These are phyloP conservation scores for Erebia palarica DNA, from an alignment of 2,888 invertebrate species.

Conservation along the genomic window DNA sequence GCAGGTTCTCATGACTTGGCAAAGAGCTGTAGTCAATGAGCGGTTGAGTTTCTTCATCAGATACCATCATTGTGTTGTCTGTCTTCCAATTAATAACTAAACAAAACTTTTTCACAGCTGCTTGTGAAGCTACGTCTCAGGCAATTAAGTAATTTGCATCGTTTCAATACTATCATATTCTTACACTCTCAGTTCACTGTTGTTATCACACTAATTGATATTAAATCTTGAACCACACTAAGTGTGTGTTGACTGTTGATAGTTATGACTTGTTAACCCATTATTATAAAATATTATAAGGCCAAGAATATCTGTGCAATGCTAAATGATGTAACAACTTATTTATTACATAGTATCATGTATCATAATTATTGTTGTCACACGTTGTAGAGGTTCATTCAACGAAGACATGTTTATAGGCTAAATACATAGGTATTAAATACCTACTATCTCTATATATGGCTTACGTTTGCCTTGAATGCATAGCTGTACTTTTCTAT, in stretches of 20 bases:
- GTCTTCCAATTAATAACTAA: neutral
- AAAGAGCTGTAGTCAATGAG: conserved; percentile 60
- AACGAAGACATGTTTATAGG: no score
- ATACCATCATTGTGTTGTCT: conserved; percentile 52
- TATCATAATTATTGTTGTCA: no score
- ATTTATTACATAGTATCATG: neutral
- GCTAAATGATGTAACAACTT: neutral
- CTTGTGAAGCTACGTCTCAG: neutral
- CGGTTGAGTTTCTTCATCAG: conserved; percentile 68
- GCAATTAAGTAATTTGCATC: neutral
- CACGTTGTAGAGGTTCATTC: no score
- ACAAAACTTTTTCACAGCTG: neutral
- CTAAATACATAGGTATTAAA: no score
- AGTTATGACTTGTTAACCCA: no score
- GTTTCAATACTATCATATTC: neutral
- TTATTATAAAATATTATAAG: no score
- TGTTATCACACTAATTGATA: neutral
- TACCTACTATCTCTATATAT: no score
- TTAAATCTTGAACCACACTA: neutral
- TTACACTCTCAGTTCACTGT: neutral
- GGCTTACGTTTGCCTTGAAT: no score
- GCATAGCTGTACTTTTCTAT: neutral
- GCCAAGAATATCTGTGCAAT: no score
- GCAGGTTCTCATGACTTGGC: conserved; percentile 23
- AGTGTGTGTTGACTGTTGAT: neutral